Percentiles rank a stretch among this genome's conserved stretches.
phyloP scores from a whole-genome alignment of 2,797 vertebrate genomes.

The Chaetodon trifasciatus region DNA sequence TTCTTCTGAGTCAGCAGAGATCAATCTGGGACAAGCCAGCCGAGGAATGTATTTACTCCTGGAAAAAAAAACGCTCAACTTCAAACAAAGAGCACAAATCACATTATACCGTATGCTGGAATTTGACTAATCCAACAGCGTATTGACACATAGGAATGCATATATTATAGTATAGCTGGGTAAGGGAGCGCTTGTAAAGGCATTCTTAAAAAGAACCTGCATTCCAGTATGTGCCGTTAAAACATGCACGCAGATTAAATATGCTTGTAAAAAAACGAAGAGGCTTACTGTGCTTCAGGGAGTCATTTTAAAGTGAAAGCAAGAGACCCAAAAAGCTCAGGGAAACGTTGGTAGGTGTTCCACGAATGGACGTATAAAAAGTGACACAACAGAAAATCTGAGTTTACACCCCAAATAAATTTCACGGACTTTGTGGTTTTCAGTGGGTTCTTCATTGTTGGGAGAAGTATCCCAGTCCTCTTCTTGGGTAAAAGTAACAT shows the following conservation, averaged over 20 bases:
- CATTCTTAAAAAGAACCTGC: conserved; percentile 26
- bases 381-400: conserved; percentile 7
- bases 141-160: conserved; percentile 42
- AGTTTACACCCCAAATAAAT: conserved; percentile 20
- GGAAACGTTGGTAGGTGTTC: conserved; percentile 20
- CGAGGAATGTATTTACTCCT: conserved; percentile 77
- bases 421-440: conserved; percentile 6
- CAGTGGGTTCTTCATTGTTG: background rate
- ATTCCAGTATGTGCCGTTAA: conserved; percentile 41
- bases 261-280: conserved; percentile 41
- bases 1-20: conserved; percentile 80
- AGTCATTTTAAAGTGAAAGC: conserved; percentile 34
- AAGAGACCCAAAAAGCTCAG: conserved; percentile 5
- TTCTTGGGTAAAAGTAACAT: background rate
- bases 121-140: conserved; percentile 43
- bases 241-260: conserved; percentile 42
- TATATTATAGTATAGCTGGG: conserved; percentile 20
- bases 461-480: background rate
- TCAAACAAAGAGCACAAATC: conserved; percentile 57
- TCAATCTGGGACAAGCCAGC: conserved; percentile 76
- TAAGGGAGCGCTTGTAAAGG: conserved; percentile 22
- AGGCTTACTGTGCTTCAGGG: conserved; percentile 29
- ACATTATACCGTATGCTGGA: conserved; percentile 35
- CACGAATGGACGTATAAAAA: background rate
- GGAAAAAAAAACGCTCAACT: conserved; percentile 58